Evolutionary conservation across 2,113 vertebrate species (phyloP).

Genomic region (Bagarius yarrelli): DNA sequence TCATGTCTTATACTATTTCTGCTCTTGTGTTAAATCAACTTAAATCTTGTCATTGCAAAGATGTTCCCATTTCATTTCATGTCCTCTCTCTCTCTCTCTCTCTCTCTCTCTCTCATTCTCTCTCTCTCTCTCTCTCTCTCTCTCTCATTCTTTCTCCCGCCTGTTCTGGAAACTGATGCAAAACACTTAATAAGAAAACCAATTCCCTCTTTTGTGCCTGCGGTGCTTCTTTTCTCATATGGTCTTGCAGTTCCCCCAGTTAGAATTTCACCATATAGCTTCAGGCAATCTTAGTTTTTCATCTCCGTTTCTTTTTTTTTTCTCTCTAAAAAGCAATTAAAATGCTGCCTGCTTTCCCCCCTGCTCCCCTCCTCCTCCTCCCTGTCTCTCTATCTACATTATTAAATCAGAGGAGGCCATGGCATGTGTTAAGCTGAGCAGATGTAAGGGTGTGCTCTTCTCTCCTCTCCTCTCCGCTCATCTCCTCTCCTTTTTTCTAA

Average conservation of each 20-base stretch:
- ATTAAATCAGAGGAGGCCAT: constrained; percentile 55
- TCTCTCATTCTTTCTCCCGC: constrained; percentile 65
- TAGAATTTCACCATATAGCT: constrained; percentile 84
- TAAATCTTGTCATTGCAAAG: constrained; percentile 51
- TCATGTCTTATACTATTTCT: constrained; percentile 44
- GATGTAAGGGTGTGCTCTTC: constrained; percentile 48
- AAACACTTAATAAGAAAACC: constrained; percentile 84
- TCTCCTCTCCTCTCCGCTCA: neutral
- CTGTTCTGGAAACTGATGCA: constrained; percentile 83
- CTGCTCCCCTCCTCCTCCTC: constrained; percentile 43
- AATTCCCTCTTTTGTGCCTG: constrained; percentile 78
- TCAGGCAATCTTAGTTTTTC: constrained; percentile 80
- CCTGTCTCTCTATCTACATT: constrained; percentile 60
- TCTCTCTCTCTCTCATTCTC: constrained; percentile 64
- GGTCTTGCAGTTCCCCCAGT: constrained; percentile 84
- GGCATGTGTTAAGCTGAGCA: constrained; percentile 49
- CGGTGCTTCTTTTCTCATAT: constrained; percentile 80
- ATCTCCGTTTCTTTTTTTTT: constrained; percentile 74
- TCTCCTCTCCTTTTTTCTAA: constrained; percentile 22
- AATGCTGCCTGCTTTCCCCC: constrained; percentile 78
- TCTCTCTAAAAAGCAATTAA: constrained; percentile 77
- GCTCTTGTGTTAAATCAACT: constrained; percentile 48
- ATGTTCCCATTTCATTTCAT: constrained; percentile 56
- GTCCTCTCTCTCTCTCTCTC: constrained; percentile 48
- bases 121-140: constrained; percentile 62